A percentile compares a stretch with the other conserved stretches of the same genome.
Conservation (phyloP, 2,797 vertebrate species). For the Allobates femoralis region DNA sequence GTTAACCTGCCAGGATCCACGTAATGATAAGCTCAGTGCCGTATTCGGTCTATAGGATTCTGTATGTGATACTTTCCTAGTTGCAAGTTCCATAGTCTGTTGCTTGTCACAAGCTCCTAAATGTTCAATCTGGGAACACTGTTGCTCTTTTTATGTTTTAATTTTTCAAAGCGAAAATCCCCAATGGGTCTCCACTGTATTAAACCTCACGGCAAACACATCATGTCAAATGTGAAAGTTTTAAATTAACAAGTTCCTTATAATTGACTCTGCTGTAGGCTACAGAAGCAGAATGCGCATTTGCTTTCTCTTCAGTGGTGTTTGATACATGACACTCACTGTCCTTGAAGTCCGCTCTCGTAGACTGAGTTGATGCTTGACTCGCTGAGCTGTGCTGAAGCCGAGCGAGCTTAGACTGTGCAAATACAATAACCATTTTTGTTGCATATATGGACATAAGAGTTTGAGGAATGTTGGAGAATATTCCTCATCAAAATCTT, state of each 20-base stretch:
- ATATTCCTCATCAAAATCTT: not conserved
- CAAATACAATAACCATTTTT: not conserved
- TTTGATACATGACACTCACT: slow-evolving; percentile 49
- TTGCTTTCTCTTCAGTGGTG: slow-evolving; percentile 43
- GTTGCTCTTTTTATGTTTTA: slow-evolving; percentile 25
- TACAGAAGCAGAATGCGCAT: slow-evolving; percentile 35
- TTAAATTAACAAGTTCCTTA: slow-evolving; percentile 50
- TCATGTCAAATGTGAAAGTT: slow-evolving; percentile 57
- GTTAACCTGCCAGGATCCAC: not conserved
- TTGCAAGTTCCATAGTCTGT: not conserved
- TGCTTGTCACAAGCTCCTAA: not conserved
- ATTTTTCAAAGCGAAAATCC: slow-evolving; percentile 39
- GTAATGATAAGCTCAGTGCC: not conserved
- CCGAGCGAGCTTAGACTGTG: not conserved
- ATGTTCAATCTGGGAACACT: slow-evolving; percentile 16
- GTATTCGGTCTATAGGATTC: not conserved
- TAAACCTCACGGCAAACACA: slow-evolving; percentile 42
- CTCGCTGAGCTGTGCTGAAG: not conserved
- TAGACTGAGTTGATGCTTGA: not conserved
- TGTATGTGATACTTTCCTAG: not conserved
- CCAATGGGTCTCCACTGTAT: slow-evolving; percentile 36
- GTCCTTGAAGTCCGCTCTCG: slow-evolving; percentile 36
- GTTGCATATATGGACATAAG: not conserved
- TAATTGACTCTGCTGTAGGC: slow-evolving; percentile 51
- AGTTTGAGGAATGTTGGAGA: not conserved